Evolutionary conservation across 2,888 invertebrate species (phyloP).

Genomic region (Yponomeuta plumbellus): DNA sequence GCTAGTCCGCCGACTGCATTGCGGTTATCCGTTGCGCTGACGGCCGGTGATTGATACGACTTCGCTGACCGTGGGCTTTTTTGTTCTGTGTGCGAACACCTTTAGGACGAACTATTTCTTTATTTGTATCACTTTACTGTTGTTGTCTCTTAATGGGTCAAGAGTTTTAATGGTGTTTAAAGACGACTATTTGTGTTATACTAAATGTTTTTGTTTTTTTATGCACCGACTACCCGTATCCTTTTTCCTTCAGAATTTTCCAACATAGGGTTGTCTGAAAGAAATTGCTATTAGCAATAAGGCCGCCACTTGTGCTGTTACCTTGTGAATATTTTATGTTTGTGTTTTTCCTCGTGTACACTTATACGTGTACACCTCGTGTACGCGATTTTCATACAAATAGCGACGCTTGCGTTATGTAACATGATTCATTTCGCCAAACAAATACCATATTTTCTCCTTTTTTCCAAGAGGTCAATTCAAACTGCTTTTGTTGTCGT

Average conservation of each 20-base stretch:
- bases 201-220: background rate
- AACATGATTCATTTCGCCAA: background rate
- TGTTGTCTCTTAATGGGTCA: background rate
- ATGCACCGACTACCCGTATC: no score
- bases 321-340: no score
- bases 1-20: background rate
- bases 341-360: no score
- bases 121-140: background rate
- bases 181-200: background rate
- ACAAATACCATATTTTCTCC: background rate
- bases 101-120: background rate
- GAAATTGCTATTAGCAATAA: no score
- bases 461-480: background rate
- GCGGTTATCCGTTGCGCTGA: background rate
- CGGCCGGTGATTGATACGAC: background rate
- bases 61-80: background rate
- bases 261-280: no score
- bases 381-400: no score
- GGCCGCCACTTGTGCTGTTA: no score
- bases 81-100: background rate
- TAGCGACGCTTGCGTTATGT: no score
- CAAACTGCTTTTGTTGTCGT: background rate
- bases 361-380: no score
- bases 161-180: background rate
- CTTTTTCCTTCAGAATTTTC: no score